Evolutionary conservation across 2,888 invertebrate species (phyloP).

Genomic region (Pasiphila rectangulata): DNA sequence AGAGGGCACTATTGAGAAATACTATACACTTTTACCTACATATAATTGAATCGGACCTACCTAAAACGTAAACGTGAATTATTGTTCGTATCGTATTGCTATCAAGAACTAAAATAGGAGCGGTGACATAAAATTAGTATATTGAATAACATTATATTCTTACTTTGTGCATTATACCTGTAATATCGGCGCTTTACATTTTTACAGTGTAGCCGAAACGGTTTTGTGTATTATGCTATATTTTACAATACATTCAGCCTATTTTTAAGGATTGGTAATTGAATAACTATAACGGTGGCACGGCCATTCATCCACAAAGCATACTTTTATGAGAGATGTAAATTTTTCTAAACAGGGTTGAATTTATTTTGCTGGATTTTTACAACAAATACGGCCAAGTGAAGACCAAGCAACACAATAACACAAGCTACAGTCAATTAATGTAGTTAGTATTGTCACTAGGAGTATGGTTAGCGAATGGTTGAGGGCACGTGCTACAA

Average conservation of each 20-base stretch:
- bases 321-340: not conserved
- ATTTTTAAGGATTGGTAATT: constrained; percentile 63
- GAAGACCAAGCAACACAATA: constrained; percentile 51
- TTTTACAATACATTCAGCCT: constrained; percentile 69
- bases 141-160: constrained; percentile 36
- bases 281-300: constrained; percentile 42
- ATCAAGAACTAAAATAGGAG: constrained; percentile 45
- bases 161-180: constrained; percentile 70
- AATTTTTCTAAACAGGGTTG: not conserved
- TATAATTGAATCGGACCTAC: constrained; percentile 77
- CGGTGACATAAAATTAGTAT: constrained; percentile 51
- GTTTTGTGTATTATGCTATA: constrained; percentile 52
- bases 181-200: constrained; percentile 64
- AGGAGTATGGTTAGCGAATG: constrained; percentile 16
- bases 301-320: not conserved
- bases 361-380: constrained; percentile 1
- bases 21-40: constrained; percentile 77
- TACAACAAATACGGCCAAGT: not conserved
- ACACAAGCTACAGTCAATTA: constrained; percentile 61
- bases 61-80: constrained; percentile 65
- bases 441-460: constrained; percentile 48
- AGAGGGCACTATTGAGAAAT: constrained; percentile 58
- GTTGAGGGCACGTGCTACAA: constrained; percentile 27
- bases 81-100: constrained; percentile 72
- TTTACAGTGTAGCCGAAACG: constrained; percentile 65